Evolutionary conservation across 2,797 vertebrate species (phyloP), one percentile per base, ranked within the genome.

Genomic region (Loriculus beryllinus): DNA sequence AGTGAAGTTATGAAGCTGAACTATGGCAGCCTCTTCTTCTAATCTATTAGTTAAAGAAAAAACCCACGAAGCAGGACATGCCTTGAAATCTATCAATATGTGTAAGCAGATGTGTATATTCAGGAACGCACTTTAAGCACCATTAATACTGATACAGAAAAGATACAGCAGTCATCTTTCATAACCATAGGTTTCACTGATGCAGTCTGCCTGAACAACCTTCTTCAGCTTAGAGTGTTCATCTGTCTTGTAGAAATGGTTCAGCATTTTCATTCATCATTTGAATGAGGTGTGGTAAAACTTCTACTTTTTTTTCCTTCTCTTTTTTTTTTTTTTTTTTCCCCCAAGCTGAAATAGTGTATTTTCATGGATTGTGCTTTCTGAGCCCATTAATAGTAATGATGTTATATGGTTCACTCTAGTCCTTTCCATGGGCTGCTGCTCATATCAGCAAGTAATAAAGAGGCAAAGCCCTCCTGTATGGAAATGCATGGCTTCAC

Each of bases 181-280:
- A 96, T 56, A 88, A 92, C 85, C n/a, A 42, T n/a, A 93, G 52
- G 56, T 92, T 96, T 97, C 92, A 92, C 6, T 39, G 90, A 91
- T 48, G 31, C 74, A 81, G 37, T 85, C 57, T 88, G 83, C 92
- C 65, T 78, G 80, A 96, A 86, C 75, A 95, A 42, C 59, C 69
- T 86, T 96, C 90, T 85, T 87, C 35, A 74, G 71, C 82, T 97
- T 79, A 80, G 37, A 79, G 67, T 88, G 77, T 92, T 95, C 95
- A 94, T 96, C 63, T 42, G 43, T 96, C 96, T 96, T 86, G 14
- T 90, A 93, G 80, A 96, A 96, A 97, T 33, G 81, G 75, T 78
- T 96, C 52, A 63, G 76, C 33, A 33, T 96, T 95, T 97, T 95
- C 96, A 96, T 97, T 96, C 86, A 96, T 97, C 96, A 96, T 92